These are phyloP conservation scores for Isaurus tuberculatus DNA, from an alignment of 92 coral and sea anemone genomes.

Conservation along the genomic window DNA sequence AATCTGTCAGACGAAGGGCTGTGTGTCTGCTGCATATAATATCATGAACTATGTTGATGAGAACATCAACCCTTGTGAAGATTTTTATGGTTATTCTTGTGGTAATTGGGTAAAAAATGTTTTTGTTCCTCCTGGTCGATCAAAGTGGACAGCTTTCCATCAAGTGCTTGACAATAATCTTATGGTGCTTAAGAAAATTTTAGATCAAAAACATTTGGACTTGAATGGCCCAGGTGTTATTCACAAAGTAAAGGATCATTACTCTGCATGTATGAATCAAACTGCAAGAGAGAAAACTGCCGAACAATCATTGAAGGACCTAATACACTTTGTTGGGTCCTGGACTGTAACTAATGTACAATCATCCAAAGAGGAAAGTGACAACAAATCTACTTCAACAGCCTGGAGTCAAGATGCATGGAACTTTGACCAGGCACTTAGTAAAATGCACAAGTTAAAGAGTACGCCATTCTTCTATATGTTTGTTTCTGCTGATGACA, in stretches of 20 bases:
- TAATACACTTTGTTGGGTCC: constrained; percentile 85
- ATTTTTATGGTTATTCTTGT: constrained; percentile 89
- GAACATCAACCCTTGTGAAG: constrained; percentile 81
- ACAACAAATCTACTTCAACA: constrained; percentile 49
- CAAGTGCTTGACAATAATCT: constrained; percentile 81
- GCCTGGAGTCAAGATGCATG: constrained; percentile 94
- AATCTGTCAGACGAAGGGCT: constrained; percentile 82
- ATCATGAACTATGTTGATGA: constrained; percentile 83
- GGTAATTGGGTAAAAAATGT: constrained; percentile 82
- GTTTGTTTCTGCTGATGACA: constrained; percentile 98
- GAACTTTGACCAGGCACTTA: constrained; percentile 97
- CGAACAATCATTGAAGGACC: constrained; percentile 75
- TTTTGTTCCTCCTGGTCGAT: constrained; percentile 73
- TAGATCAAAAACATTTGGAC: constrained; percentile 63
- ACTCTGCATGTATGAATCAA: constrained; percentile 82
- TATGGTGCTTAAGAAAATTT: constrained; percentile 73
- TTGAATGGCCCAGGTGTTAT: constrained; percentile 69
- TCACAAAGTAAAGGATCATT: constrained; percentile 79
- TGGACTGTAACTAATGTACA: constrained; percentile 70
- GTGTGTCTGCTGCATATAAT: constrained; percentile 88
- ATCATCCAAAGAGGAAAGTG: constrained; percentile 8
- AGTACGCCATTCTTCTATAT: constrained; percentile 97
- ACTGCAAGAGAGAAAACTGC: constrained; percentile 66
- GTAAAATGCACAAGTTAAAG: constrained; percentile 91
- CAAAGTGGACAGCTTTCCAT: constrained; percentile 92